Evolutionary conservation across 2,797 vertebrate genomes (phyloP), one percentile per base, ranked within the genome.

Genomic region (Heteromormyrus szaboi): DNA sequence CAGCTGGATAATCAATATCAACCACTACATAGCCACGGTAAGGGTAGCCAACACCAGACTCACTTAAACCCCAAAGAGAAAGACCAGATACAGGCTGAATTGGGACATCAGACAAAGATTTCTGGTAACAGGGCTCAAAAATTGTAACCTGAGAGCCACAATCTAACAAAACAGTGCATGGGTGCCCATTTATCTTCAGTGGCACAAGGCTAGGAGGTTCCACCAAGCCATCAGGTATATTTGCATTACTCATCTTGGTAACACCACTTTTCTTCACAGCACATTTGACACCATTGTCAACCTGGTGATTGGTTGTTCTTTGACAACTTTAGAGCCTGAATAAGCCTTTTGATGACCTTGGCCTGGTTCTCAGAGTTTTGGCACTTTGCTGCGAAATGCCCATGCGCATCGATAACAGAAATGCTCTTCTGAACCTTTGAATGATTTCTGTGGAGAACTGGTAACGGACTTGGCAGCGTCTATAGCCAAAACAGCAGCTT

Each of bases 11-110:
- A 50, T 79, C 79, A 9, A 90, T 37, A 14, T 89, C 88, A 29
- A 90, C 76, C 5, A 89, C 86, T n/a, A 90, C 76, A 59, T 90
- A 90, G 1, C 90, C 91, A 88, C 4, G 19, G 62, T 89, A 86
- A 2, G 88, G 81, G 50, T 90, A 88, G 33, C 90, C 56, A 44
- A 29, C 44, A 9, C 85, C 81, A 2, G 90, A 76, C 4, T 90
- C 83, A 89, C 86, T 90, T 12, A 89, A 51, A 22, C 87, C 86
- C 89, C 87, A 88, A 7, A 92, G 85, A 37, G 62, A 12, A 4
- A 92, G 7, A 1, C 89, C 87, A 19, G 51, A 89, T 2, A 90
- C 88, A 8, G 53, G 59, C 2, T 91, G 53, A 0, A 90, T 1
- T 0, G 88, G 90, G 0, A 86, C 2, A 48, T 89, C 50, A 25